Percentiles rank a stretch among this genome's conserved stretches.
phyloP scores from a whole-genome alignment of 2,797 vertebrate species.

The Lacerta viridis region DNA sequence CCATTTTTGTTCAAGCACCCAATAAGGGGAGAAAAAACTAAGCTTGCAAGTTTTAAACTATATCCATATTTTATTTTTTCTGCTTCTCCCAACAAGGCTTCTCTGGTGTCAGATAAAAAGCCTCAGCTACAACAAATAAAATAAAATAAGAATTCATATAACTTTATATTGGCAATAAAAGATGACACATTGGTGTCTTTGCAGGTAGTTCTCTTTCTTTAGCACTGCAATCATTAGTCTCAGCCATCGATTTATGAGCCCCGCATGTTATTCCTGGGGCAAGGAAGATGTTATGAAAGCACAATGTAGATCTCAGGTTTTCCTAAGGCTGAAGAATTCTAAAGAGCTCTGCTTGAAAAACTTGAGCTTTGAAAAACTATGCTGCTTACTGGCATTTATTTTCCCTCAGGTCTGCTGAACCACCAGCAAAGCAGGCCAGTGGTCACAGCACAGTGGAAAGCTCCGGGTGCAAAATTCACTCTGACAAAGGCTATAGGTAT shows the following conservation, averaged over 20 bases:
- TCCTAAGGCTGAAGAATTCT: neutral
- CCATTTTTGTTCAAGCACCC: neutral
- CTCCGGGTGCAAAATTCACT: no score
- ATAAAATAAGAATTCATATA: neutral
- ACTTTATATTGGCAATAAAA: neutral
- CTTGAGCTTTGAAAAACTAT: neutral
- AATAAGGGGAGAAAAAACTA: neutral
- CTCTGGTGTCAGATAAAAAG: neutral
- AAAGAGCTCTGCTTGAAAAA: slow-evolving; percentile 23
- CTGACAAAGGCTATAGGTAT: no score
- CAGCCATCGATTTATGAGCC: slow-evolving; percentile 11
- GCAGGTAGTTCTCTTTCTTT: neutral
- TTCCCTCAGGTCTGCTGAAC: neutral
- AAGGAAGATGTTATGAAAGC: slow-evolving; percentile 10
- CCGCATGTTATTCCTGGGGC: neutral
- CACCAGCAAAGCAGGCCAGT: no score
- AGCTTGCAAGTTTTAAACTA: slow-evolving; percentile 5
- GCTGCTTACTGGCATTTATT: no score
- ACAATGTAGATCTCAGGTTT: neutral
- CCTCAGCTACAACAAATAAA: rapidly evolving
- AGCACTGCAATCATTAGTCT: neutral
- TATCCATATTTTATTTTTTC: neutral
- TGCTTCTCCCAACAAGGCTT: rapidly evolving
- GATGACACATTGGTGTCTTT: neutral
- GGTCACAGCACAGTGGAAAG: no score